A percentile compares a stretch with the other conserved stretches of the same genome.
Conservation (phyloP, 1,140 invertebrate species). For the Sycobia sp. region DNA sequence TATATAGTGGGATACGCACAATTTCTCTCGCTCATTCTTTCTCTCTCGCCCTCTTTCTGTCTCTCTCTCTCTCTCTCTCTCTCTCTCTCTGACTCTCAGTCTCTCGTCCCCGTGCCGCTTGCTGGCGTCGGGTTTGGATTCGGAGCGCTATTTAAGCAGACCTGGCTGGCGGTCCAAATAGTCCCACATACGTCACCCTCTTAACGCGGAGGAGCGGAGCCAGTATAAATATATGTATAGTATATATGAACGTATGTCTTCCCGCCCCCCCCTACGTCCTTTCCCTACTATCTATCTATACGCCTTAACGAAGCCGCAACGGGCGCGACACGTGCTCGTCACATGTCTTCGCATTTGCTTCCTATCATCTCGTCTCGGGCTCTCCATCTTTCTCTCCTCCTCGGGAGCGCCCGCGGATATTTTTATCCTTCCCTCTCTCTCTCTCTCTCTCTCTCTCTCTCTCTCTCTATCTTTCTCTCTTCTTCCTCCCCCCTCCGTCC, state of each 20-base stretch:
- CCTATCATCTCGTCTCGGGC: constrained; percentile 29
- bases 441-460: constrained; percentile 11
- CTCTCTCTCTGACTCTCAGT: no score
- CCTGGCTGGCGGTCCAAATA: constrained; percentile 12
- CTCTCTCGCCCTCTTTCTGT: no score
- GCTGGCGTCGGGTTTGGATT: no score
- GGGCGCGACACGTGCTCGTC: constrained; percentile 55
- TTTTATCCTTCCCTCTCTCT: constrained; percentile 26
- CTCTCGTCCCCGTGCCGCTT: no score
- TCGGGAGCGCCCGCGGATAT: constrained; percentile 1
- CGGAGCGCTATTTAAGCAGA: constrained; percentile 3
- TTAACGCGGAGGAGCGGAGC: constrained; percentile 4
- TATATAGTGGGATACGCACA: no score
- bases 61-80: no score
- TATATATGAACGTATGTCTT: no score
- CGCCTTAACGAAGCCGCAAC: no score
- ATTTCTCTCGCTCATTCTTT: no score
- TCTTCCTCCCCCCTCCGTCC: background rate
- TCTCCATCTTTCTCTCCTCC: constrained; percentile 14
- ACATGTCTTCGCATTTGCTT: constrained; percentile 49
- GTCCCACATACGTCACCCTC: constrained; percentile 10
- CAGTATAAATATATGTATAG: no score
- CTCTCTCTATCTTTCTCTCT: constrained; percentile 14
- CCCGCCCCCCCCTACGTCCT: no score
- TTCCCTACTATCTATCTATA: no score